Evolutionary conservation across 2,888 invertebrate genomes (phyloP).

Genomic region (Allacma fusca): DNA sequence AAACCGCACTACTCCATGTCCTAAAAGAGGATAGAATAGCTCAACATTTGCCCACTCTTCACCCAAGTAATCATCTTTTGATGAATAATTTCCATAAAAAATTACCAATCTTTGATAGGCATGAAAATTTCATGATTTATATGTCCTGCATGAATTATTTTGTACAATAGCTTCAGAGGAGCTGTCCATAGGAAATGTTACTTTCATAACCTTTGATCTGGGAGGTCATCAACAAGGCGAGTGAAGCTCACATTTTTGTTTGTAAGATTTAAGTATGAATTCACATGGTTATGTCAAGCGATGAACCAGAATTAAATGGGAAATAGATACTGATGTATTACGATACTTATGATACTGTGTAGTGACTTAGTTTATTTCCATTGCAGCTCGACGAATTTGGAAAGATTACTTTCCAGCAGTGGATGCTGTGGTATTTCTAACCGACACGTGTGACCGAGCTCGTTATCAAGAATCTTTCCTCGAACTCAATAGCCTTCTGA

Average conservation of each 20-base stretch:
- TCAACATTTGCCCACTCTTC: slow-evolving; percentile 98
- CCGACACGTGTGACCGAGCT: slow-evolving; percentile 92
- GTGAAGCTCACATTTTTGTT: not conserved
- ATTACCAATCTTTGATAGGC: not conserved
- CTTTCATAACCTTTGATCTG: slow-evolving; percentile 99
- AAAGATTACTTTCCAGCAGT: slow-evolving; percentile 99
- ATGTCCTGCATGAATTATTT: no score
- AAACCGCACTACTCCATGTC: slow-evolving; percentile 99
- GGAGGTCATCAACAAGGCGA: slow-evolving; percentile 96
- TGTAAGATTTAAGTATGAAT: not conserved
- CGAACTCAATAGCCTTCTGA: slow-evolving; percentile 87
- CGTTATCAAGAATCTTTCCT: slow-evolving; percentile 91
- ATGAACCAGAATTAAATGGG: no score
- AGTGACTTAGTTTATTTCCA: not conserved
- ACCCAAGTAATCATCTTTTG: slow-evolving; percentile 80
- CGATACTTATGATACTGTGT: no score
- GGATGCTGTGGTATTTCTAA: slow-evolving; percentile 97
- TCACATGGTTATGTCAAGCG: slow-evolving; percentile 41
- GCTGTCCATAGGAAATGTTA: slow-evolving; percentile 98
- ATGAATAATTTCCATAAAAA: no score
- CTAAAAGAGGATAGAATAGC: slow-evolving; percentile 99
- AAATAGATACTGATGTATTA: no score
- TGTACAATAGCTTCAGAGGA: slow-evolving; percentile 93
- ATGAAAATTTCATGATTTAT: not conserved
- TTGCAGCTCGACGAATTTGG: slow-evolving; percentile 93